phyloP scores from a whole-genome alignment of 2,888 invertebrate genomes.

The Balanococcus diminutus region DNA sequence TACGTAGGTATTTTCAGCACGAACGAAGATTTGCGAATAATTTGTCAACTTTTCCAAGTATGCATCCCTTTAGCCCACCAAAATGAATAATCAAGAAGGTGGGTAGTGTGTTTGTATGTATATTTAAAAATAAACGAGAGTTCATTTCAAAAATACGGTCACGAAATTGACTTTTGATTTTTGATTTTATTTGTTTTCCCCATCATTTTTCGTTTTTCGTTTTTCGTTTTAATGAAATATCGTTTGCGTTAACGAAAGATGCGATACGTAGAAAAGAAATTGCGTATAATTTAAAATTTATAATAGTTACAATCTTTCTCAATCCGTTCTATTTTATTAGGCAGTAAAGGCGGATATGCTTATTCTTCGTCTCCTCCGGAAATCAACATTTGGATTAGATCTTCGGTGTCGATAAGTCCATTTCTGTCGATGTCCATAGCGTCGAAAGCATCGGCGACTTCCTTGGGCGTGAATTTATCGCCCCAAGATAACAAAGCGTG shows the following conservation, averaged over 20 bases:
- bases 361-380: constrained; percentile 80
- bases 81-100: no score
- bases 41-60: no score
- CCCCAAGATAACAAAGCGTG: constrained; percentile 92
- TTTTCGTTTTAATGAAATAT: no score
- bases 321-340: not conserved
- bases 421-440: constrained; percentile 88
- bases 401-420: constrained; percentile 85
- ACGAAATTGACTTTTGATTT: no score
- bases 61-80: no score
- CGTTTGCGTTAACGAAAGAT: no score
- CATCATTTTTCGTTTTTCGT: no score
- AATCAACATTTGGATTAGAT: constrained; percentile 86
- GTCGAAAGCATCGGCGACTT: constrained; percentile 90
- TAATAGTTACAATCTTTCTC: not conserved
- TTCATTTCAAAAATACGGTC: no score
- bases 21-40: no score
- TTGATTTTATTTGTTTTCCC: no score
- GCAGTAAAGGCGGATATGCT: not conserved
- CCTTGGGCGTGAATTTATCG: constrained; percentile 86
- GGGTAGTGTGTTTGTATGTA: no score
- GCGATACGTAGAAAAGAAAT: not conserved
- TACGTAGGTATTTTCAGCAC: not conserved
- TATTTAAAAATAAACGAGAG: no score
- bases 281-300: constrained; percentile 1